Evolutionary conservation across 2,113 vertebrate species (phyloP).

Genomic region (Kryptolebias marmoratus): DNA sequence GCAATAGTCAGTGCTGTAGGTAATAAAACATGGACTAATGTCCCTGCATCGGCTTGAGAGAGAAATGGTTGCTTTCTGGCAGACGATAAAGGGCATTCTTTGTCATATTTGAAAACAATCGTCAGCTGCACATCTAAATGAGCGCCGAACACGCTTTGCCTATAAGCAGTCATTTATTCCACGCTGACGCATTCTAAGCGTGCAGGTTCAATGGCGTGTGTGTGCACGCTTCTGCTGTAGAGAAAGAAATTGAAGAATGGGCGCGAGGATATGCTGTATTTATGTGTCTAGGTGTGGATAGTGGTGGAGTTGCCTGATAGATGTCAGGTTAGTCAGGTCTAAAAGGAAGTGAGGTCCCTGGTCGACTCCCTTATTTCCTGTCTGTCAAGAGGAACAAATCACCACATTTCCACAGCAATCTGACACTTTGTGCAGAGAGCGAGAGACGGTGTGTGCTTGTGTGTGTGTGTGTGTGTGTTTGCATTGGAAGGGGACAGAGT

Average conservation of each 20-base stretch:
- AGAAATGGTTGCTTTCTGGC: background rate
- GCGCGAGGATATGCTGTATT: conserved; percentile 1
- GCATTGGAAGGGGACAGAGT: conserved; percentile 14
- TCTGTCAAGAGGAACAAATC: conserved; percentile 71
- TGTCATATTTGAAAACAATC: background rate
- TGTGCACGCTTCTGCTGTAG: conserved; percentile 6
- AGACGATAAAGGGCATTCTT: background rate
- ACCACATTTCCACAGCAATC: conserved; percentile 40
- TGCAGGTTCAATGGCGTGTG: conserved; percentile 7
- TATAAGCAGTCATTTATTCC: conserved; percentile 32
- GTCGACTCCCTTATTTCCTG: conserved; percentile 68
- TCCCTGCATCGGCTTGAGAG: conserved; percentile 3
- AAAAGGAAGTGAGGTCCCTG: conserved; percentile 70
- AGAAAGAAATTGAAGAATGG: conserved; percentile 1
- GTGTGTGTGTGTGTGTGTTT: conserved; percentile 8
- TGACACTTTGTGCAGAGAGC: conserved; percentile 31
- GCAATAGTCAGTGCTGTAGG: background rate
- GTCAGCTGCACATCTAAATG: background rate
- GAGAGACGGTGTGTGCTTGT: background rate
- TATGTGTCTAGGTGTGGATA: conserved; percentile 1
- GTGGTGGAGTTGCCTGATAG: conserved; percentile 41
- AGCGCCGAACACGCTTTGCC: conserved; percentile 10
- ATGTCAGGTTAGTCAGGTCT: conserved; percentile 62
- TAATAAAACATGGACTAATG: background rate
- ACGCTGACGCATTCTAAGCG: conserved; percentile 11